Percentiles rank a stretch among this genome's conserved stretches.
phyloP scores from a whole-genome alignment of 2,113 vertebrate genomes.

The Dinomys branickii region DNA sequence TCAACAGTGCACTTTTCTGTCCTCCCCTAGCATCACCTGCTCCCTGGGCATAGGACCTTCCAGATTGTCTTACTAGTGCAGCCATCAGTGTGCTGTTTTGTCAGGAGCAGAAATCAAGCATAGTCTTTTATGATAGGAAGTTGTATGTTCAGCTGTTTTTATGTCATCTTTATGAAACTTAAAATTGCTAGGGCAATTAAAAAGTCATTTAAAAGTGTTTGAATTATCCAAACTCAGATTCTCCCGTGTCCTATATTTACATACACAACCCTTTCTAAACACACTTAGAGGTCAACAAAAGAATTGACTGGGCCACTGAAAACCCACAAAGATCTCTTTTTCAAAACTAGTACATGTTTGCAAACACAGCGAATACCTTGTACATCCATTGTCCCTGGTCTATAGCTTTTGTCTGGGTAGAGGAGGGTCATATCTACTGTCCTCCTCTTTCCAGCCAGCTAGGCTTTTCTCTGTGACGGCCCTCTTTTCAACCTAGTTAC shows the following conservation, averaged over 20 bases:
- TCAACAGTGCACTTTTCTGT: neutral
- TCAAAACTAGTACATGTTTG: neutral
- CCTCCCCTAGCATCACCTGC: neutral
- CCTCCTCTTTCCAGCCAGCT: neutral
- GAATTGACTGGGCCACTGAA: neutral
- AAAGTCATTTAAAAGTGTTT: neutral
- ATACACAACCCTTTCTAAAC: neutral
- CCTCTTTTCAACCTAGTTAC: neutral
- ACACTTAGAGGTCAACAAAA: neutral
- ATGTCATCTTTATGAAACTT: neutral
- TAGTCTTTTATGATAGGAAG: constrained; percentile 8
- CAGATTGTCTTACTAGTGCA: neutral
- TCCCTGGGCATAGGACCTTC: neutral
- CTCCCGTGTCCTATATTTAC: neutral
- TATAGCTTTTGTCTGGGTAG: neutral
- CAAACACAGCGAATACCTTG: neutral
- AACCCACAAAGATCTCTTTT: neutral
- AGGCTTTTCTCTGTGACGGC: neutral
- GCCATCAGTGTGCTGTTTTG: neutral
- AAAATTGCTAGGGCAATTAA: neutral
- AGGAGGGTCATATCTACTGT: neutral
- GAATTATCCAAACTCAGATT: neutral
- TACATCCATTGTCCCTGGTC: neutral
- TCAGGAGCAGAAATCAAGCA: neutral
- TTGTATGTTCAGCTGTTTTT: neutral